These are phyloP conservation scores for Antheraea mylitta DNA, from an alignment of 1,140 invertebrate species.

Conservation along the genomic window DNA sequence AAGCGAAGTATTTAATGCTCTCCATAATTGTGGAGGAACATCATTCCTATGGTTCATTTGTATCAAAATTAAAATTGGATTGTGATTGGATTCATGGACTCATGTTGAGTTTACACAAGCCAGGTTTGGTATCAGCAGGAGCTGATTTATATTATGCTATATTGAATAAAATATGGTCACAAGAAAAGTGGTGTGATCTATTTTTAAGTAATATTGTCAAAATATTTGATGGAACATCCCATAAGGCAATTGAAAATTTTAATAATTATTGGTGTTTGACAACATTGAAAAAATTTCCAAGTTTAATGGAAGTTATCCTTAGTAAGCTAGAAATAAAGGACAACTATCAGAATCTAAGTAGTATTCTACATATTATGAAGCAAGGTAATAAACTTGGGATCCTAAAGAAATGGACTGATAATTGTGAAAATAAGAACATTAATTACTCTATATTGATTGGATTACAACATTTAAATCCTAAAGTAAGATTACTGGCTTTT, in stretches of 20 bases:
- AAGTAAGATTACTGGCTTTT: constrained; percentile 61
- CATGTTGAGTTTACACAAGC: constrained; percentile 60
- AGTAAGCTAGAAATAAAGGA: constrained; percentile 30
- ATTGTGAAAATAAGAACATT: constrained; percentile 19
- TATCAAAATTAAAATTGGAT: constrained; percentile 24
- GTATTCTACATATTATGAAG: constrained; percentile 53
- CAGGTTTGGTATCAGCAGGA: constrained; percentile 68
- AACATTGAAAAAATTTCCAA: constrained; percentile 67
- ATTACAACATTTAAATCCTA: constrained; percentile 44
- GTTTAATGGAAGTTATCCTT: constrained; percentile 38
- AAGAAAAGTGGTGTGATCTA: constrained; percentile 50
- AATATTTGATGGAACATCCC: constrained; percentile 36
- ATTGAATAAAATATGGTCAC: constrained; percentile 51
- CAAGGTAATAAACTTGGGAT: constrained; percentile 61
- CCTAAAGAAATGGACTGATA: constrained; percentile 36
- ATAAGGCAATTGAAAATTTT: constrained; percentile 61
- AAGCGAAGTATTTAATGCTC: constrained; percentile 72
- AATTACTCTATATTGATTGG: constrained; percentile 31
- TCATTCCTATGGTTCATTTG: constrained; percentile 27
- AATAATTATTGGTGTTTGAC: constrained; percentile 68
- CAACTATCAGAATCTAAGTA: constrained; percentile 42
- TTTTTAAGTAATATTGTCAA: constrained; percentile 45
- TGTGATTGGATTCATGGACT: constrained; percentile 57
- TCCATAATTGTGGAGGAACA: constrained; percentile 50
- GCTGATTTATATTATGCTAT: constrained; percentile 70